Evolutionary conservation across 2,113 vertebrate species (phyloP), one percentile per base, ranked within the genome.

Genomic region (Paracanthobrama guichenoti): DNA sequence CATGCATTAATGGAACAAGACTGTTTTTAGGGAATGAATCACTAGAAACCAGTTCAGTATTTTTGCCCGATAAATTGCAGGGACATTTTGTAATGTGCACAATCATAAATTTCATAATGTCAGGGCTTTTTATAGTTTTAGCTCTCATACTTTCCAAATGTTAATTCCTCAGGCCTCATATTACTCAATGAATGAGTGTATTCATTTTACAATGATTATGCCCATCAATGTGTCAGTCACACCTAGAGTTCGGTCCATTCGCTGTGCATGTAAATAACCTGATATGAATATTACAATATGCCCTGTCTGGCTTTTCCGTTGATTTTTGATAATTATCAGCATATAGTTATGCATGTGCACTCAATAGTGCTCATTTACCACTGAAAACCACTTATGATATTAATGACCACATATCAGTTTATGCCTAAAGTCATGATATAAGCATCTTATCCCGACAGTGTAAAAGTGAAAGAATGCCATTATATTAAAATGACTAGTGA

Each of bases 141-240:
- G 22, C 20, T n/a, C n/a, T 28, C 31, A 60, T 12, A 42, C 35
- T 71, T 71, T 71, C 28, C 75, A 60, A 39, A 42, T 20, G 3
- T 57, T 39, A 31, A 60, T 78, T 22, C 10, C 24, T 75, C 72
- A 31, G 8, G 24, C 26, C 2, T n/a, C 18, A 55, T 55, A 35
- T 55, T 20, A 35, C 26, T 76, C 14, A 35, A 35, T 55, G 18
- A 55, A 67, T 39, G 16, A 67, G 31, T 67, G 64, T 18, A 10
- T 69, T 31, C 22, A 39, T 39, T 39, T 28, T 66, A 64, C 1
- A 24, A 64, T 67, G 64, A 35, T 20, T 67, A 35, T 18, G 1
- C 13, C 18, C 1, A 2, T 28, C 66, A 39, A 39, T 9, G 3
- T 13, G 20, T 71, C 67, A 42, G 18, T 71, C 90, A 90, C 90